Conservation (phyloP, 2,113 vertebrate species). For the Alexandromys fortis region DNA sequence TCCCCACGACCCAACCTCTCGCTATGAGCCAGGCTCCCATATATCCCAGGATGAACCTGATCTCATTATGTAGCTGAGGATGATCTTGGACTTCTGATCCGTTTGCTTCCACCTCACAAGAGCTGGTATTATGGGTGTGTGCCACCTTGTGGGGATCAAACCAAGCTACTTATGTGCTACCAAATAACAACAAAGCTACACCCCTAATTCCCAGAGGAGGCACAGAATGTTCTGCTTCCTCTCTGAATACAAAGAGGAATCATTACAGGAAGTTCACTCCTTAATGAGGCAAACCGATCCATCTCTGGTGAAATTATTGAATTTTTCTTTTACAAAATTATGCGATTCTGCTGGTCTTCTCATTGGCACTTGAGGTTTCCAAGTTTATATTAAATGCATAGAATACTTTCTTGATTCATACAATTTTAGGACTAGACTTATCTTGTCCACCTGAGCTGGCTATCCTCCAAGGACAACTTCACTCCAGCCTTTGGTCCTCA, state of each 20-base stretch:
- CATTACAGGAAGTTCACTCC: background rate
- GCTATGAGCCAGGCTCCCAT: background rate
- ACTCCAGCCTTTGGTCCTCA: background rate
- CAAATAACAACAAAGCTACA: background rate
- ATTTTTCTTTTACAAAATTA: background rate
- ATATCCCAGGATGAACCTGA: background rate
- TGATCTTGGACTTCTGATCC: background rate
- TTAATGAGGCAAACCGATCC: background rate
- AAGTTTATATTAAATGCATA: background rate
- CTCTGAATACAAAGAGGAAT: background rate
- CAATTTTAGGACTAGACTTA: background rate
- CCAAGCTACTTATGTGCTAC: background rate
- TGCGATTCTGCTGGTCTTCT: background rate
- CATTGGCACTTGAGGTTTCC: background rate
- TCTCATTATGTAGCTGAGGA: background rate
- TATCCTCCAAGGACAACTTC: background rate
- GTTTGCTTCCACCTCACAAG: background rate
- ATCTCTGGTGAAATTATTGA: background rate
- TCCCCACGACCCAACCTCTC: background rate
- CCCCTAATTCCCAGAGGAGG: too few relatives aligned
- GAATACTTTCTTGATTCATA: background rate
- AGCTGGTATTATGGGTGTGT: background rate
- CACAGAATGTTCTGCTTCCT: background rate
- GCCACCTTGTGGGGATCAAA: background rate
- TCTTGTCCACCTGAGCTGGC: background rate